Evolutionary conservation across 30 jellyfish, hydroid and myxozoan genomes (phyloP).

Genomic region (Hydractinia symbiolongicarpus): DNA sequence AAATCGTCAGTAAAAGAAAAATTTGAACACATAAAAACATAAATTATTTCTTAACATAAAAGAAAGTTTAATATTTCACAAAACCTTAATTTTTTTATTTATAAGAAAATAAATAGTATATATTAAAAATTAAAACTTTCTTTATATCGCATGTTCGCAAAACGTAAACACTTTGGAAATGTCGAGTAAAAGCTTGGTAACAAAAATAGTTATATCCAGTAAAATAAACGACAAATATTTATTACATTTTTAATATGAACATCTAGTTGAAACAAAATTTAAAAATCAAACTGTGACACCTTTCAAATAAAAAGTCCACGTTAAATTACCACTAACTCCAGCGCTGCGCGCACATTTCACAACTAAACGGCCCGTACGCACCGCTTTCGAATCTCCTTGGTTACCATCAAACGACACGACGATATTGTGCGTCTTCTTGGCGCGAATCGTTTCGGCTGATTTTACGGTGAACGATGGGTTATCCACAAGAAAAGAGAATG

Average conservation of each 20-base stretch:
- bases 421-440: conserved; percentile 75
- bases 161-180: no score
- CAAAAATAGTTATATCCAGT: no score
- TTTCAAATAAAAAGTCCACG: conserved; percentile 89
- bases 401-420: conserved; percentile 88
- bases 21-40: no score
- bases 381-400: conserved; percentile 86
- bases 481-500: conserved; percentile 77
- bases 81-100: no score
- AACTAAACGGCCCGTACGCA: conserved; percentile 79
- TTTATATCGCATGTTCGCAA: no score
- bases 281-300: conserved; percentile 38
- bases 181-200: no score
- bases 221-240: no score
- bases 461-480: conserved; percentile 77
- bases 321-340: conserved; percentile 42
- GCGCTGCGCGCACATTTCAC: conserved; percentile 81
- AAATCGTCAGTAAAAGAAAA: no score
- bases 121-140: no score
- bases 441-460: conserved; percentile 82
- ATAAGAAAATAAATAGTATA: no score
- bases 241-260: background rate
- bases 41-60: no score
- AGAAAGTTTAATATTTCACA: no score
- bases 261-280: background rate